phyloP scores from a whole-genome alignment of 2,113 vertebrate genomes.

The Thalassarche chlororhynchos region DNA sequence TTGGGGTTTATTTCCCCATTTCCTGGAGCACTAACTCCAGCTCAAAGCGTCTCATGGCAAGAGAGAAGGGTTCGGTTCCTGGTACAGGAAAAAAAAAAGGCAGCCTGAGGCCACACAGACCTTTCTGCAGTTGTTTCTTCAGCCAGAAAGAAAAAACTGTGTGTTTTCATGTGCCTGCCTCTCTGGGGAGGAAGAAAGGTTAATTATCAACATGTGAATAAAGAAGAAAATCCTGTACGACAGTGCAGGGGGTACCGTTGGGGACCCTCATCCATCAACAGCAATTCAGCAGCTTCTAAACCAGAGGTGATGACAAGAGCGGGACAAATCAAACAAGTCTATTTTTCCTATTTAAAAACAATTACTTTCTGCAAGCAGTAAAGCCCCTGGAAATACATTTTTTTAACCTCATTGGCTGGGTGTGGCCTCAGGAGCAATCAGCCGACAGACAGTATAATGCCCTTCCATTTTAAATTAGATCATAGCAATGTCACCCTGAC shows the following conservation, averaged over 20 bases:
- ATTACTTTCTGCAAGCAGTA: background rate
- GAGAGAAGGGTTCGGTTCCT: background rate
- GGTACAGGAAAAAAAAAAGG: background rate
- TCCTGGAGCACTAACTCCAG: background rate
- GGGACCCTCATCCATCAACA: background rate
- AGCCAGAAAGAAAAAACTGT: fast-evolving
- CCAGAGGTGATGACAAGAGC: fast-evolving
- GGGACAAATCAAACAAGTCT: background rate
- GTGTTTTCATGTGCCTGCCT: background rate
- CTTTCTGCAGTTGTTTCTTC: background rate
- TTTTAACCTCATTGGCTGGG: background rate
- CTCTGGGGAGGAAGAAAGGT: background rate
- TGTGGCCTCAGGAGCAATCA: background rate
- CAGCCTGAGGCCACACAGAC: background rate
- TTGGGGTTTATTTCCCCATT: background rate
- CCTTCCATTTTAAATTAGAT: background rate
- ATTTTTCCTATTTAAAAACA: background rate
- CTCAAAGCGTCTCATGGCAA: background rate
- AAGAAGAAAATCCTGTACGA: background rate
- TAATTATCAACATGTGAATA: background rate
- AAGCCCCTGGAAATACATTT: background rate
- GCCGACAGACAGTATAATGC: background rate
- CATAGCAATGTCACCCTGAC: background rate
- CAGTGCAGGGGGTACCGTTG: too few species aligned
- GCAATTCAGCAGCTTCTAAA: background rate